Conservation (phyloP, 1,140 invertebrate genomes). For the Papilio polyxenes region DNA sequence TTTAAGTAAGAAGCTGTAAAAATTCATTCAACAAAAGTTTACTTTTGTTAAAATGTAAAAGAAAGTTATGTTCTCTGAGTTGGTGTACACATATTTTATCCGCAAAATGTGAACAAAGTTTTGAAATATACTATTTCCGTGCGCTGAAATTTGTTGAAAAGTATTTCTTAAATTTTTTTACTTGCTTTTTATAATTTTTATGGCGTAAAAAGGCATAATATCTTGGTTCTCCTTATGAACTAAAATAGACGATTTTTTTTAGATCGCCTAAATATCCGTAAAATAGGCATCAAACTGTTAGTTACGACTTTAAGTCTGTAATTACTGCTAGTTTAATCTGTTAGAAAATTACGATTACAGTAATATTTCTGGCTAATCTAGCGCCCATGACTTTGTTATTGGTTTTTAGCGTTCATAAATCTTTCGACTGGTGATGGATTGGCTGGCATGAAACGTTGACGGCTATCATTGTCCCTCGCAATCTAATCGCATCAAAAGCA, state of each 20-base stretch:
- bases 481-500: constrained; percentile 34
- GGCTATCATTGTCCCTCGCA: constrained; percentile 19
- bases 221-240: too few species aligned
- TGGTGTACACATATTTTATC: constrained; percentile 1
- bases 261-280: too few species aligned
- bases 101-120: constrained; percentile 12
- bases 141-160: background rate
- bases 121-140: background rate
- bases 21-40: background rate
- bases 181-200: background rate
- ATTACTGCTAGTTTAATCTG: background rate
- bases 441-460: constrained; percentile 3
- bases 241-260: too few species aligned
- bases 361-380: constrained; percentile 5
- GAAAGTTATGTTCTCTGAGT: background rate
- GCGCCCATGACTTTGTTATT: constrained; percentile 16
- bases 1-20: background rate
- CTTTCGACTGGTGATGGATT: constrained; percentile 38
- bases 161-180: background rate
- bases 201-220: too few species aligned
- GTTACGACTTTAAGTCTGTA: background rate
- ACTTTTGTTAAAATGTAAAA: background rate
- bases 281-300: too few species aligned
- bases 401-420: constrained; percentile 32
- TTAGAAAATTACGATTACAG: background rate